Evolutionary conservation across 2,888 invertebrate species (phyloP).

Genomic region (Eilema griseolum): DNA sequence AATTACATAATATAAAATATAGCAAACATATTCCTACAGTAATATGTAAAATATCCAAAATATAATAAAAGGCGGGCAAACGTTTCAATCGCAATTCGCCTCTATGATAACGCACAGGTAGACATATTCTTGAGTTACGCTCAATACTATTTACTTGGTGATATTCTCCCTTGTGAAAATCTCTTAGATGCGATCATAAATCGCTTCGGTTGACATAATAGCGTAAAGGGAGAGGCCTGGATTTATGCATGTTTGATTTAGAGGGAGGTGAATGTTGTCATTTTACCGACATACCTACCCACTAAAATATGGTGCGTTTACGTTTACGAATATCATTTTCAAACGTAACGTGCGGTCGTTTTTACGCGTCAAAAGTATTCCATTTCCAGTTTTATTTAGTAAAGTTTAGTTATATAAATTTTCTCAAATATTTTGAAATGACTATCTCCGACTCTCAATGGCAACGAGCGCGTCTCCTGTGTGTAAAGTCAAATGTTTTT

Average conservation of each 20-base stretch:
- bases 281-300: slow-evolving; percentile 60
- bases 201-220: slow-evolving; percentile 84
- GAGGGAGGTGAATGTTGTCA: slow-evolving; percentile 73
- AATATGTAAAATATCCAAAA: slow-evolving; percentile 47
- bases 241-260: slow-evolving; percentile 85
- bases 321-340: slow-evolving; percentile 60
- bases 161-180: slow-evolving; percentile 78
- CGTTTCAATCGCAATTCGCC: slow-evolving; percentile 44
- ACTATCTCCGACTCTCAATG: not conserved
- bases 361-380: slow-evolving; percentile 46
- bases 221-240: slow-evolving; percentile 81
- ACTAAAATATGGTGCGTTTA: slow-evolving; percentile 64
- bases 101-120: slow-evolving; percentile 52
- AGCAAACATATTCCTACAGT: slow-evolving; percentile 25
- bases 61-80: slow-evolving; percentile 42
- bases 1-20: no score
- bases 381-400: slow-evolving; percentile 49
- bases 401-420: slow-evolving; percentile 52
- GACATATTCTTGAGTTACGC: slow-evolving; percentile 62
- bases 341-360: slow-evolving; percentile 47
- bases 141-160: slow-evolving; percentile 77
- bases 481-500: not conserved
- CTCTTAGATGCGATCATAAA: slow-evolving; percentile 84
- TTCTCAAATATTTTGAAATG: slow-evolving; percentile 50
- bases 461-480: not conserved